Conservation (phyloP, 2,113 vertebrate species). For the Chinchilla lanigera region DNA sequence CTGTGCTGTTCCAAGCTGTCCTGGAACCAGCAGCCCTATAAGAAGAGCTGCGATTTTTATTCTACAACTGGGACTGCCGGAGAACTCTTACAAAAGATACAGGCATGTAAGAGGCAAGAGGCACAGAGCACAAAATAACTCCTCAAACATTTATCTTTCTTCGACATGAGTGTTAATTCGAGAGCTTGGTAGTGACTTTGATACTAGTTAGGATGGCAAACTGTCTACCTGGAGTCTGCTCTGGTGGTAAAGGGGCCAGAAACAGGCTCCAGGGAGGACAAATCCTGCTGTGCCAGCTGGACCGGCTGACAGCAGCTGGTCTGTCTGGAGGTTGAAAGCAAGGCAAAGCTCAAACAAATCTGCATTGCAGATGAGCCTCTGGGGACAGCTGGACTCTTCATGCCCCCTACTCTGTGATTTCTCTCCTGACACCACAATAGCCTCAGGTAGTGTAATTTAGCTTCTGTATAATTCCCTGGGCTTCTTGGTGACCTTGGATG, state of each 20-base stretch:
- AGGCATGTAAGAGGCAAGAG: neutral
- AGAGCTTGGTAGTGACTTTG: neutral
- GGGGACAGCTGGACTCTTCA: constrained; percentile 63
- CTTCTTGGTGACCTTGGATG: constrained; percentile 54
- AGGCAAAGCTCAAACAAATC: constrained; percentile 52
- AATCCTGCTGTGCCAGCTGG: constrained; percentile 56
- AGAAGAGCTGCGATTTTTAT: neutral
- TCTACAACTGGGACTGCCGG: neutral
- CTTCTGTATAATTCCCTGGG: constrained; percentile 51
- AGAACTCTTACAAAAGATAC: neutral
- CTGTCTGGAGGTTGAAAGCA: neutral
- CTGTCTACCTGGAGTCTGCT: neutral
- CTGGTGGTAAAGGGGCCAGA: neutral
- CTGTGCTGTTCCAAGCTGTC: neutral
- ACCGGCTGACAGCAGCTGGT: constrained; percentile 66
- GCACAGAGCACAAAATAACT: neutral
- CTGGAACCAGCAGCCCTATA: neutral
- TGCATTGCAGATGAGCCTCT: constrained; percentile 71
- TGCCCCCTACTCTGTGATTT: neutral
- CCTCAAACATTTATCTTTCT: neutral
- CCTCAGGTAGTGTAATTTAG: constrained; percentile 69
- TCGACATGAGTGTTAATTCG: neutral
- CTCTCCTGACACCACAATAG: neutral
- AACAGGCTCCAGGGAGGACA: constrained; percentile 30
- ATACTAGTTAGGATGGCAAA: neutral